Evolutionary conservation across 92 coral and sea anemone genomes (phyloP).

Genomic region (Metridium senile): DNA sequence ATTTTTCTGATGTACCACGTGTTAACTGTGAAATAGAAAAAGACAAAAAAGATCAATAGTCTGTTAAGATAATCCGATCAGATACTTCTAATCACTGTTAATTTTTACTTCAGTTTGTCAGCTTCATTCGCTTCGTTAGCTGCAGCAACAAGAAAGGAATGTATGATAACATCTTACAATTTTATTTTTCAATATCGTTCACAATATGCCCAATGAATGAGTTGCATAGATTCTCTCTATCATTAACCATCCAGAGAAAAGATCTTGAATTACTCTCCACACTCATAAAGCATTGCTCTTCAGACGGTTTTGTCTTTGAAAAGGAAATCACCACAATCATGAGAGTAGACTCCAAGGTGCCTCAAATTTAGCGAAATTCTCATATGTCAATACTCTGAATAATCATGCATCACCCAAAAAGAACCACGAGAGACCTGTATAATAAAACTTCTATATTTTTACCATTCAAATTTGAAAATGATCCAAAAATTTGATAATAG

Average conservation of each 20-base stretch:
- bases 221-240: background rate
- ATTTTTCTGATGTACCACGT: slow-evolving; percentile 21
- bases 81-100: slow-evolving; percentile 3
- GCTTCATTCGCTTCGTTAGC: background rate
- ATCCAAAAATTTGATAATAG: background rate
- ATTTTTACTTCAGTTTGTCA: slow-evolving; percentile 7
- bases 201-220: background rate
- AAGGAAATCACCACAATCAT: background rate
- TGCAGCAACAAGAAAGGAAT: background rate
- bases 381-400: too few relatives aligned
- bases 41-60: slow-evolving; percentile 31
- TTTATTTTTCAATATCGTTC: background rate
- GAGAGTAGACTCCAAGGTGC: background rate
- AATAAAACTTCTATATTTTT: background rate
- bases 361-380: too few relatives aligned
- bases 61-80: slow-evolving; percentile 17
- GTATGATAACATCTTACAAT: slow-evolving; percentile 5
- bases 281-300: slow-evolving; percentile 12
- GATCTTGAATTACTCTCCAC: slow-evolving; percentile 21
- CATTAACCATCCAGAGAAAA: background rate
- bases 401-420: too few relatives aligned
- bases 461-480: background rate
- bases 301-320: slow-evolving; percentile 11
- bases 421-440: too few relatives aligned
- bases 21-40: slow-evolving; percentile 15